Evolutionary conservation across 1,140 invertebrate genomes (phyloP).

Genomic region (Drosophila cardini): DNA sequence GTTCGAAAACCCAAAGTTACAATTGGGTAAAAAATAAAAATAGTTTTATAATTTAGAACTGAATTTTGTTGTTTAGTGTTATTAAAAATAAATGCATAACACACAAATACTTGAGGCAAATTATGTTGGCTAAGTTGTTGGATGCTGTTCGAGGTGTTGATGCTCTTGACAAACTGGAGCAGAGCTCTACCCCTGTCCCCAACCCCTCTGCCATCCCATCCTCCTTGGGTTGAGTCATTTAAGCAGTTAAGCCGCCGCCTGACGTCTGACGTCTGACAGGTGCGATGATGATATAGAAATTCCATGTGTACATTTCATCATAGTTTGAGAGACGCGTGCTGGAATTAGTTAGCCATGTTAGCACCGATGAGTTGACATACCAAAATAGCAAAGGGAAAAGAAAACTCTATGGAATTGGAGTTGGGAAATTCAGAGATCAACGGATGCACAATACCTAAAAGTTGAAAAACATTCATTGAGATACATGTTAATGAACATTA

Average conservation of each 20-base stretch:
- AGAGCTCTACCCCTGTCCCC: conserved; percentile 6
- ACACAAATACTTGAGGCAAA: conserved; percentile 66
- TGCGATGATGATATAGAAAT: conserved; percentile 52
- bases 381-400: neutral
- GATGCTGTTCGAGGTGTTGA: conserved; percentile 57
- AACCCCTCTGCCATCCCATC: neutral
- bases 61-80: conserved; percentile 38
- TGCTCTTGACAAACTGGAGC: conserved; percentile 63
- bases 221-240: conserved; percentile 38
- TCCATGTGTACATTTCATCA: conserved; percentile 55
- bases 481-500: neutral
- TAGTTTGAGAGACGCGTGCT: conserved; percentile 62
- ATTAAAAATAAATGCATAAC: conserved; percentile 69
- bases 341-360: conserved; percentile 55
- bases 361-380: neutral
- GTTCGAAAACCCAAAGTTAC: too few species aligned
- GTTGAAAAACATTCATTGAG: neutral
- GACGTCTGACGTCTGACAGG: conserved; percentile 72
- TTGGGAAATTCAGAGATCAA: neutral
- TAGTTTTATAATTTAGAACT: too few species aligned
- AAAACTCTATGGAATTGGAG: too few species aligned
- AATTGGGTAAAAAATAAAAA: too few species aligned
- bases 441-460: neutral
- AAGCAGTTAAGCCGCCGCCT: conserved; percentile 66
- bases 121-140: conserved; percentile 61